Evolutionary conservation across 2,113 vertebrate genomes (phyloP).

Genomic region (Colossoma macropomum): DNA sequence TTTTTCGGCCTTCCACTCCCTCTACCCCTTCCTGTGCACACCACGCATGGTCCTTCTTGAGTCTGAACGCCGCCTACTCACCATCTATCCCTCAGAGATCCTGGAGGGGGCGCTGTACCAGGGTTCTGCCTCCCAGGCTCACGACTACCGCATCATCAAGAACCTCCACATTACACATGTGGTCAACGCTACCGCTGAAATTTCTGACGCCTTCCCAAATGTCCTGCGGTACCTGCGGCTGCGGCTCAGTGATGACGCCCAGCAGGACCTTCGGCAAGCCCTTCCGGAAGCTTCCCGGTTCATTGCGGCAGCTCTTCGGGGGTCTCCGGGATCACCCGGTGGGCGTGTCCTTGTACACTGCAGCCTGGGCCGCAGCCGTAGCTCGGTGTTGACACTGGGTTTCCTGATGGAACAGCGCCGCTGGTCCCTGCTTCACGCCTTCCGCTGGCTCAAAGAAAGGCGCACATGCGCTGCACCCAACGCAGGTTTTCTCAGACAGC

Average conservation of each 20-base stretch:
- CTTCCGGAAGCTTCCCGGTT: constrained; percentile 68
- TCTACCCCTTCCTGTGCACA: constrained; percentile 74
- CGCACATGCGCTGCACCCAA: constrained; percentile 69
- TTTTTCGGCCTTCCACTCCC: constrained; percentile 63
- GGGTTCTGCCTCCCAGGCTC: constrained; percentile 67
- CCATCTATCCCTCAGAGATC: constrained; percentile 73
- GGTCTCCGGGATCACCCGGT: constrained; percentile 55
- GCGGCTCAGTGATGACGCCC: constrained; percentile 66
- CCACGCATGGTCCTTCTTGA: constrained; percentile 67
- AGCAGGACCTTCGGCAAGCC: constrained; percentile 71
- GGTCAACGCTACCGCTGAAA: constrained; percentile 70
- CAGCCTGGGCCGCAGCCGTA: constrained; percentile 68
- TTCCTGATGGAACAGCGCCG: constrained; percentile 71
- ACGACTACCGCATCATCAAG: constrained; percentile 69
- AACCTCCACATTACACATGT: constrained; percentile 73
- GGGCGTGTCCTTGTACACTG: constrained; percentile 71
- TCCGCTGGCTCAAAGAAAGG: constrained; percentile 72
- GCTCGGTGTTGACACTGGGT: constrained; percentile 70
- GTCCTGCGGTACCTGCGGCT: constrained; percentile 64
- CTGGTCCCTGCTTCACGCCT: constrained; percentile 69
- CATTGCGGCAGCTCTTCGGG: constrained; percentile 62
- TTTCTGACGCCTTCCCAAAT: constrained; percentile 68
- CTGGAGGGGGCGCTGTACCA: constrained; percentile 71
- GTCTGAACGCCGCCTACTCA: constrained; percentile 66
- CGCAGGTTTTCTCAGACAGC: constrained; percentile 69